phyloP scores from a whole-genome alignment of 2,888 invertebrate species.

The Cacoxenus indagator region DNA sequence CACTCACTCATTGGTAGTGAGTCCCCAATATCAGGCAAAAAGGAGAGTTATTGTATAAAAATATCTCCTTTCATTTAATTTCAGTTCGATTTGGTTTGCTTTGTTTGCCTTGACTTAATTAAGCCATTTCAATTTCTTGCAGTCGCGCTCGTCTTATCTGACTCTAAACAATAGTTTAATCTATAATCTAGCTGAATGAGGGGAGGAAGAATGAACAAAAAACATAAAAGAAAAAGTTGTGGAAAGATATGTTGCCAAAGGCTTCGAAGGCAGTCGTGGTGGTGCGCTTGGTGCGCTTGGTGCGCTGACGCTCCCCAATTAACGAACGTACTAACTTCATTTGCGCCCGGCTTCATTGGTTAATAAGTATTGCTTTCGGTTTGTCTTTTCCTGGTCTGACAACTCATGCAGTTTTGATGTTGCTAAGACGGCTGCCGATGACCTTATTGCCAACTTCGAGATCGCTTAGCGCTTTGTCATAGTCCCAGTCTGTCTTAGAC shows the following conservation, averaged over 20 bases:
- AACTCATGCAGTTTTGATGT: background rate
- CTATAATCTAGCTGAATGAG: slow-evolving; percentile 38
- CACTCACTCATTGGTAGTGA: background rate
- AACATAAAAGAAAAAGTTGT: background rate
- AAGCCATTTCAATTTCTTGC: slow-evolving; percentile 41
- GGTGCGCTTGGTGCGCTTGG: slow-evolving; percentile 6
- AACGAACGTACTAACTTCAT: slow-evolving; percentile 49
- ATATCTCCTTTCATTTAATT: slow-evolving; percentile 45
- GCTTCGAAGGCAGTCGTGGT: background rate
- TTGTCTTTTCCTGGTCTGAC: background rate
- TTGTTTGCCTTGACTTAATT: slow-evolving; percentile 38
- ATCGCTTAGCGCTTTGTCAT: background rate
- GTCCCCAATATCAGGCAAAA: background rate
- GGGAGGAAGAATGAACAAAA: slow-evolving; percentile 26
- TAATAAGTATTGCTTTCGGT: slow-evolving; percentile 14
- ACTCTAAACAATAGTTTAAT: slow-evolving; percentile 50
- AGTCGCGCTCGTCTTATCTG: slow-evolving; percentile 44
- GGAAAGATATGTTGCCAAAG: slow-evolving; percentile 11
- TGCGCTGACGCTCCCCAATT: slow-evolving; percentile 52
- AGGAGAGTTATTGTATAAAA: too few relatives aligned
- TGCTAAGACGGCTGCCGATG: slow-evolving; percentile 6
- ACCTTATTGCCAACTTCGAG: slow-evolving; percentile 5
- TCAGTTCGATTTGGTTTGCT: slow-evolving; percentile 19
- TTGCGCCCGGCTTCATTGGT: slow-evolving; percentile 27
- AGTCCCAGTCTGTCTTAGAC: background rate